Evolutionary conservation across 2,797 vertebrate species (phyloP).

Genomic region (Crax fasciolata): DNA sequence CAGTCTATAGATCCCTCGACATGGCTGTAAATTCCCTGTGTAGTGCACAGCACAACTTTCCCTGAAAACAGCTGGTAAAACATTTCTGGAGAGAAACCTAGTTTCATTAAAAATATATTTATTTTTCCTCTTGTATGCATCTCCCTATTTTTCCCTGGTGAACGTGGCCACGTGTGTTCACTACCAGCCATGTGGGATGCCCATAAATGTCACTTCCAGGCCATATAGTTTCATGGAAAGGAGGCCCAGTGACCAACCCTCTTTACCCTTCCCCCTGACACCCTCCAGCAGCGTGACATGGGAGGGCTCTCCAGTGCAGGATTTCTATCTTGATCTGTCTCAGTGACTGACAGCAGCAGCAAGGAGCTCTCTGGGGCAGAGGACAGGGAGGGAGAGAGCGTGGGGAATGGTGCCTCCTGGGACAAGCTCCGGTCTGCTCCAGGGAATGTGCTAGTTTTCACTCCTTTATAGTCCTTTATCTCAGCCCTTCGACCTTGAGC

Average conservation of each 20-base stretch:
- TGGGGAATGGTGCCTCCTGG: slow-evolving; percentile 45
- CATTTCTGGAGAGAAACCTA: neutral
- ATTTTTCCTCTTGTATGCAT: neutral
- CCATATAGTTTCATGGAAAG: neutral
- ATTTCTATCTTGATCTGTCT: slow-evolving; percentile 84
- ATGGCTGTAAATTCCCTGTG: neutral
- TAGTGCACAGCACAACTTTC: neutral
- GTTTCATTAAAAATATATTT: neutral
- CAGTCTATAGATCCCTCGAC: neutral
- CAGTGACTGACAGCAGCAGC: slow-evolving; percentile 76
- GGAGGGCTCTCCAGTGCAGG: slow-evolving; percentile 67
- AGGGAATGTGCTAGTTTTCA: slow-evolving; percentile 74
- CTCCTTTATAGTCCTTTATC: slow-evolving; percentile 72
- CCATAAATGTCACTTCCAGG: neutral
- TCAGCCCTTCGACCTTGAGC: slow-evolving; percentile 75
- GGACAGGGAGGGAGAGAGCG: neutral
- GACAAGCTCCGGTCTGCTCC: slow-evolving; percentile 65
- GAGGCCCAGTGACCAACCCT: slow-evolving; percentile 1
- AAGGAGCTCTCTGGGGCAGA: slow-evolving; percentile 78
- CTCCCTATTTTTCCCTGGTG: neutral
- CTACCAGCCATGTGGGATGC: neutral
- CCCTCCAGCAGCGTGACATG: slow-evolving; percentile 62
- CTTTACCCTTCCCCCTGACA: slow-evolving; percentile 1
- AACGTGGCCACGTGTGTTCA: neutral
- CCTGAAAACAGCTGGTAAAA: neutral